Evolutionary conservation across 2,797 vertebrate species (phyloP), one percentile per base, ranked within the genome.

Genomic region (Babyrousa celebensis): DNA sequence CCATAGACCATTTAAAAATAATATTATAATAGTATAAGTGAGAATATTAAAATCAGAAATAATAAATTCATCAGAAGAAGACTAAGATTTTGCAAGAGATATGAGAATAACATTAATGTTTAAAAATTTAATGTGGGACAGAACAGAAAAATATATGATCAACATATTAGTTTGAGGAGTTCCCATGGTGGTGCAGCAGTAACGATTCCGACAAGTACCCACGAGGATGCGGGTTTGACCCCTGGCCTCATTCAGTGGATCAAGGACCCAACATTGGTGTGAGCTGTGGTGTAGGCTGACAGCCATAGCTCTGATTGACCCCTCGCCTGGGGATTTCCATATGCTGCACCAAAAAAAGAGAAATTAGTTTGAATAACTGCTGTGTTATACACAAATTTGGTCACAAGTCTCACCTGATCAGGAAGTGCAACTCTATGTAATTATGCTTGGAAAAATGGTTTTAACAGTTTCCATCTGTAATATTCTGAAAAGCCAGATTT

Each of bases 401-500:
- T 56, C 8, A 4, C 62, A 25, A 83, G n/a, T 71, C 79, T 93
- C 18, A 70, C 27, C 48, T 62, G 17, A 58, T 3, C 8, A 18
- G 58, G 9, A 91, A 14, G 36, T 32, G 56, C 58, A 58, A 58
- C 54, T 58, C 25, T 91, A 58, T 54, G 68, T 16, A 62, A n/a
- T 20, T 70, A 63, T 12, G 12, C n/a, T 84, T 62, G 20, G 12
- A 20, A 92, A 88, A 54, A 58, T 32, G 25, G 29, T 88, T 95
- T 85, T 62, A 56, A 48, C 90, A 75, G 11, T 21, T 83, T 84
- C 86, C 63, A 56, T 58, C 56, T 90, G 29, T 89, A 86, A 54
- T 54, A 84, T 84, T 90, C 54, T 43, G 14, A 96, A 62, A 94
- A 68, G 16, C 5, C 3, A 86, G 21, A 58, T 63, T 93, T 78